Conservation (phyloP, 2,113 vertebrate species). For the Microtus pennsylvanicus region DNA sequence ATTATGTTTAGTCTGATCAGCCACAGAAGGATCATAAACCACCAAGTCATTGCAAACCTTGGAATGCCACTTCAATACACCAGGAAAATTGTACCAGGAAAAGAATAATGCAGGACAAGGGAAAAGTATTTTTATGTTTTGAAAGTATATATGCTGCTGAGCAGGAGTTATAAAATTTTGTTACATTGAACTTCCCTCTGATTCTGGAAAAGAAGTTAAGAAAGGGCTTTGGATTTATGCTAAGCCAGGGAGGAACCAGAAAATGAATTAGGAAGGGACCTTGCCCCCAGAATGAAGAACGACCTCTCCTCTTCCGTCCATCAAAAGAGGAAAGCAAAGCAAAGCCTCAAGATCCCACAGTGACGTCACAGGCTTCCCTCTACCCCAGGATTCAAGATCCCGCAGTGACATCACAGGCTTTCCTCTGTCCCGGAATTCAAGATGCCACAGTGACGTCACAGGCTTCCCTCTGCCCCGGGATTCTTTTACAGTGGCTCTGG, state of each 20-base stretch:
- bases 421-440: background rate
- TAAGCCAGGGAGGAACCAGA: background rate
- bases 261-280: background rate
- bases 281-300: background rate
- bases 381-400: background rate
- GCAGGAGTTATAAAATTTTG: constrained; percentile 84
- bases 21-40: constrained; percentile 88
- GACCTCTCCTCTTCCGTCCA: background rate
- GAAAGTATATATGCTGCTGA: constrained; percentile 81
- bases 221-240: background rate
- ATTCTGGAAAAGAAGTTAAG: constrained; percentile 82
- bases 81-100: constrained; percentile 85
- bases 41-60: constrained; percentile 85
- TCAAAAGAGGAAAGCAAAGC: constrained; percentile 15
- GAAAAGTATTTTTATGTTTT: constrained; percentile 85
- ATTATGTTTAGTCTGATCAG: constrained; percentile 89
- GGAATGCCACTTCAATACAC: constrained; percentile 86
- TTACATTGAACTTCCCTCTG: constrained; percentile 79
- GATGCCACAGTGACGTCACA: background rate
- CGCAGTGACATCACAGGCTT: background rate
- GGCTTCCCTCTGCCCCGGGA: background rate
- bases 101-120: constrained; percentile 87
- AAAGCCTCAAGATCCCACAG: background rate
- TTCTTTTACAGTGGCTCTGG: background rate
- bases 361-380: background rate